Base-by-base conservation (phyloP, 2,113 vertebrate genomes). In the Crotalus viridis region DNA sequence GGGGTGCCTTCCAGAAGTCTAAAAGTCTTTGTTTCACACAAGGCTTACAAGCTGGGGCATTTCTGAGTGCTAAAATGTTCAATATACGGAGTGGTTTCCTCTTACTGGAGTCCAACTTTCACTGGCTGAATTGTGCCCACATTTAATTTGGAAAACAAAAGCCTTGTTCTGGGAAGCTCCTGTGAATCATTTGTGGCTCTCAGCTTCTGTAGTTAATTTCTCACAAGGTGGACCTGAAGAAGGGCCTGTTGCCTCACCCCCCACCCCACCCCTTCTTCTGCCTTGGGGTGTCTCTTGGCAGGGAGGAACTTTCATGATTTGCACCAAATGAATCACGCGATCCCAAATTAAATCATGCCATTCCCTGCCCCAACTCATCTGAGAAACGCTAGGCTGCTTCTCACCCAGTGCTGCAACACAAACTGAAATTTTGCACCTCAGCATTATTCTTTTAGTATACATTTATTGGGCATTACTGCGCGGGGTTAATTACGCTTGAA, bases 51-150 rank as follows among this genome's bases (percentile, higher is more conserved):
- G 92, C 74, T 87, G 46, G 85, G 96, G 96, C 95, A 96, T 97
- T 96, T 96, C 96, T 96, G 94, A 89, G 43, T 81, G 87, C 74
- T 95, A 43, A 92, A 51, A 48, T 89, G 95, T 91, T 33, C 64
- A 6, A 89, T 94, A 2, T 94, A 85, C 0, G 0, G 95, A 87
- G 95, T 92, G 85, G 92, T 3, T 91, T 61, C 26, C 52, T 61
- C 21, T 86, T 13, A 26, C 10, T 59, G 19, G 51, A 85, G 59
- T 59, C 46, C 15, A n/a, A 86, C 7, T 46, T 86, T 52, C 88
- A 59, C 57, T 54, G 55, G n/a, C 12, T 90, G 10, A 21, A 52
- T 61, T 22, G 10, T 28, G 48, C 46, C 48, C 55, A 7, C 26
- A 19, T 74, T 85, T 56, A 7, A 85, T 48, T 52, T 39, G 26